Base-by-base conservation (phyloP, 2,888 invertebrate genomes). In the Conchocele bisecta region DNA sequence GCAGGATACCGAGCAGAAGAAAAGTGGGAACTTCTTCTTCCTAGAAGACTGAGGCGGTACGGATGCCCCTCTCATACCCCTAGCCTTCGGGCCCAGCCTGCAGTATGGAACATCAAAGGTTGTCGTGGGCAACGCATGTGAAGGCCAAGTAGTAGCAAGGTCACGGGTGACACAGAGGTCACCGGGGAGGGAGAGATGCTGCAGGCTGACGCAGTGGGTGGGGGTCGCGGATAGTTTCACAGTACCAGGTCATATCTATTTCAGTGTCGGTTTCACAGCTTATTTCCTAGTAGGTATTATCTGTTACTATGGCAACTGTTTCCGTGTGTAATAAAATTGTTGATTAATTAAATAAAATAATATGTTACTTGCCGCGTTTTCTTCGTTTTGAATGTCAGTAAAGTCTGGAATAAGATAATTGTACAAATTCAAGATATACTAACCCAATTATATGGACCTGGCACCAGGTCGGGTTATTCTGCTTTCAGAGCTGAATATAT, bases 11-110 rank as follows among this genome's bases (percentile, higher is more conserved):
- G 99, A 99, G 88, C 99, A 99, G 92, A 99, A 99, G 92, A 94
- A 95, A 81, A 95, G 96, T 63, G 99, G 99, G 68, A 98, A 99
- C 93, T 99, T 96, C 92, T 99, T 99, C 94, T 99, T 99, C 94
- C 93, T 99, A 90, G 99, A 99, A 92, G 98, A 98, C 91, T 97
- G 84, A 90, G 70, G 66, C 64, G 48, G 17, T 61, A 64, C 42
- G 60, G 57, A 20, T 56, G 64, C 35, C 64, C 57, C 56, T 50
- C 41, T 28, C 17, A 50, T 59, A 73, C 63, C 69, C 54, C 66
- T 61, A 54, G 63, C 58, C 54, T 58, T 59, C 41, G 51, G 69
- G 70, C 69, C 67, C 73, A 68, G 71, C 68, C 71, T 68, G 70
- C 70, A 75, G 59, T 66, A 59, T 64, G 50, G 28, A 54, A 50